Base-by-base conservation (phyloP, 2,113 vertebrate genomes). In the Alligator mississippiensis region DNA sequence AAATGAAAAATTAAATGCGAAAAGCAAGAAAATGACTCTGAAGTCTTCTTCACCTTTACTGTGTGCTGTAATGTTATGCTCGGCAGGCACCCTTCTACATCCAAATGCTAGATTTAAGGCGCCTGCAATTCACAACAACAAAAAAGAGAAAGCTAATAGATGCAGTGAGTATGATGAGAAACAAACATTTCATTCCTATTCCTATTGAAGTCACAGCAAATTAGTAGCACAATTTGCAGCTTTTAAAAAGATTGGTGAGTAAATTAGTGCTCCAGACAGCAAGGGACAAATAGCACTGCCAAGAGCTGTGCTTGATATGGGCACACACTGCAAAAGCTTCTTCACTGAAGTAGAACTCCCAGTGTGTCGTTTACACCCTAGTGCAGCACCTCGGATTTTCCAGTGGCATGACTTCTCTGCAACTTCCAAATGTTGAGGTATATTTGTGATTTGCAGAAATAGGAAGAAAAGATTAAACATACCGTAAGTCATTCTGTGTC, bases 1-100 rank as follows among this genome's bases (percentile, higher is more conserved):
- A 72, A 68, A 84, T 96, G 94, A 96, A 97, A 98, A 97, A 98
- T 97, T 97, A 97, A 97, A 96, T 86, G 94, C 24, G 90, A 96
- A 96, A 97, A 96, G 82, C 80, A 96, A 97, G 90, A 95, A 97
- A 95, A 94, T 82, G 9, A 90, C 89, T 95, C 87, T 3, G 0
- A 96, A 92, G 80, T 93, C 86, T 14, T 74, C 79, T 91, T 93
- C 88, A 96, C 78, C 95, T 97, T 95, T 94, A 75, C 87, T 78
- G 30, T 9, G 76, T 77, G 68, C 68, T 80, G 30, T 47, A 78
- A 93, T 64, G 83, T 77, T 93, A 60, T 17, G 86, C 76, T 93
- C 22, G 21, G 84, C 24, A 82, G 95, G 82, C 75, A 34, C 85
- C 11, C 28, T 24, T 90, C 78, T 82, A 77, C 63, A 86, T 87